Evolutionary conservation across 2,113 vertebrate species (phyloP).

Genomic region (Nerophis lumbriciformis): DNA sequence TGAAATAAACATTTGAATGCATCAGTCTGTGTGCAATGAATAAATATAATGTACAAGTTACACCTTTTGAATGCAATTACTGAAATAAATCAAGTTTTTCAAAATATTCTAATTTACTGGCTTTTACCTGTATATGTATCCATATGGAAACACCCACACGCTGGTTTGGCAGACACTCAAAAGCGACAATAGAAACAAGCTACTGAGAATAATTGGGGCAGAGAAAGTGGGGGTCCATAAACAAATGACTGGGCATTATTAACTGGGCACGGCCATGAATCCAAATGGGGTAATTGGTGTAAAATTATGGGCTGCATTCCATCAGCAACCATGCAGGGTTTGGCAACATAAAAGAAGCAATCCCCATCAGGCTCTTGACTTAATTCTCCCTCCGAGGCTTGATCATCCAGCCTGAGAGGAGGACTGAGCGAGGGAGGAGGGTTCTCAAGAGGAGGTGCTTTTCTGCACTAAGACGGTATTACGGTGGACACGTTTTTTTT

Average conservation of each 20-base stretch:
- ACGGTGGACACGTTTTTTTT: slow-evolving; percentile 44
- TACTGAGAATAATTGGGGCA: not conserved
- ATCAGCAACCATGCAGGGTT: slow-evolving; percentile 43
- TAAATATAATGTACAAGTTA: no score
- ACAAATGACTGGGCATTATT: slow-evolving; percentile 29
- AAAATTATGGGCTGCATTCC: slow-evolving; percentile 41
- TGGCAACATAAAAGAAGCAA: slow-evolving; percentile 26
- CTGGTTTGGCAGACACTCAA: not conserved
- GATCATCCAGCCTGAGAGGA: slow-evolving; percentile 47
- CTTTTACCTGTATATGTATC: not conserved
- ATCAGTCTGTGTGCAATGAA: no score
- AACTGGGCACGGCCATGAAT: slow-evolving; percentile 25
- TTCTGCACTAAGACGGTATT: slow-evolving; percentile 38
- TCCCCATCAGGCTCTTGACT: slow-evolving; percentile 43
- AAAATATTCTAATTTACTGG: no score
- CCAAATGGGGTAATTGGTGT: slow-evolving; percentile 47
- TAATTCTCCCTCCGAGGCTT: slow-evolving; percentile 52
- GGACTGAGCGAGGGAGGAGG: slow-evolving; percentile 27
- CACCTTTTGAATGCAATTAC: no score
- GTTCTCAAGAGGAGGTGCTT: slow-evolving; percentile 20
- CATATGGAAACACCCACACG: slow-evolving; percentile 9
- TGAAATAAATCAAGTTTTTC: no score
- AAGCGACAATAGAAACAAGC: not conserved
- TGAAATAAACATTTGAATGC: no score
- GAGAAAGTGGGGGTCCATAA: slow-evolving; percentile 1